These are phyloP conservation scores for Scolopax rusticola DNA, from an alignment of 2,797 vertebrate species.

Conservation along the genomic window DNA sequence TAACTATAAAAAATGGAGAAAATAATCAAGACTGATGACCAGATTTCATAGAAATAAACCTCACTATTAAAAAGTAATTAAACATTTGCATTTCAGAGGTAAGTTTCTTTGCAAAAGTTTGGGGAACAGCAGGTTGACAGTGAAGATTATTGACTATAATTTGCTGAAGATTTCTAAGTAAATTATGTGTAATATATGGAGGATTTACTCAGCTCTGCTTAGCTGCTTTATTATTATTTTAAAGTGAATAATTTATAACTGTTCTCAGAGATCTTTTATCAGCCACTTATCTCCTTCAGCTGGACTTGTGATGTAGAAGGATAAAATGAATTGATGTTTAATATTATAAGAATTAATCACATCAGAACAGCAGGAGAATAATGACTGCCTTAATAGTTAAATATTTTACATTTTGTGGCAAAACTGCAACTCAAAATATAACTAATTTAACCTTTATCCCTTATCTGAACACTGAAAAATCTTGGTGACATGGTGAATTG, in stretches of 20 bases:
- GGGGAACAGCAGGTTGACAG: slow-evolving; percentile 66
- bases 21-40: slow-evolving; percentile 71
- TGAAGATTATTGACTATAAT: slow-evolving; percentile 78
- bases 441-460: slow-evolving; percentile 78
- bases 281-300: slow-evolving; percentile 83
- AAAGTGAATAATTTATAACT: slow-evolving; percentile 82
- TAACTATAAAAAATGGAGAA: slow-evolving; percentile 65
- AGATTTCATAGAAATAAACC: slow-evolving; percentile 70
- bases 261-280: slow-evolving; percentile 83
- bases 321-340: slow-evolving; percentile 80
- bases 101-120: slow-evolving; percentile 74
- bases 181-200: slow-evolving; percentile 61
- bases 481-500: slow-evolving; percentile 31
- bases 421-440: slow-evolving; percentile 69
- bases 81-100: slow-evolving; percentile 75
- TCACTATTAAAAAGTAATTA: slow-evolving; percentile 75
- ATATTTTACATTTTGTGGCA: slow-evolving; percentile 78
- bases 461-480: slow-evolving; percentile 67
- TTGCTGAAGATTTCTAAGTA: slow-evolving; percentile 73
- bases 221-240: slow-evolving; percentile 77
- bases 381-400: slow-evolving; percentile 79
- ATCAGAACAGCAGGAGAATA: slow-evolving; percentile 80
- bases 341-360: slow-evolving; percentile 87
- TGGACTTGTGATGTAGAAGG: slow-evolving; percentile 80
- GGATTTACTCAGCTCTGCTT: slow-evolving; percentile 55